Evolutionary conservation across 2,113 vertebrate species (phyloP).

Genomic region (Zosterops hypoxanthus): DNA sequence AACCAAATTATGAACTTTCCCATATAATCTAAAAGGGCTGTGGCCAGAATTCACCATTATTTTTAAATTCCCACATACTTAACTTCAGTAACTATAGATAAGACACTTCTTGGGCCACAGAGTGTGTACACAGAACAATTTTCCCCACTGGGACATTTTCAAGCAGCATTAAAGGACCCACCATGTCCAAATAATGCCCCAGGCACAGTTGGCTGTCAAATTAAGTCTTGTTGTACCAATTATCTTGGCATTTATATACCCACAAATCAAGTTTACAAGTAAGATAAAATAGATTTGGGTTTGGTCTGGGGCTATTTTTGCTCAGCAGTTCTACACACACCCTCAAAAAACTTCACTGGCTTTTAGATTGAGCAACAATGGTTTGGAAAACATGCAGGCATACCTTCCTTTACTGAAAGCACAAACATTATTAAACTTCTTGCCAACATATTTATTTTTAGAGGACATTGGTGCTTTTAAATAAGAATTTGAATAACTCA

Average conservation of each 20-base stretch:
- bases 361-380: not conserved
- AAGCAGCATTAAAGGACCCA: not conserved
- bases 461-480: not conserved
- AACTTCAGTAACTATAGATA: not conserved
- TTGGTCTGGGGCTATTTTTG: not conserved
- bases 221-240: not conserved
- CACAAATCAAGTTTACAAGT: not conserved
- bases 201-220: not conserved
- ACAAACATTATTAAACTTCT: not conserved
- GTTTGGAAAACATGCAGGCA: not conserved
- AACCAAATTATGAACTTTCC: not conserved
- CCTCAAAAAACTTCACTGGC: not conserved
- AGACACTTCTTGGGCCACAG: not conserved
- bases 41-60: not conserved
- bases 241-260: not conserved
- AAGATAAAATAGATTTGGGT: not conserved
- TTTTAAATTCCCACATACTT: not conserved
- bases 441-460: not conserved
- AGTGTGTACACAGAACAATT: not conserved
- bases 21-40: not conserved
- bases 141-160: not conserved
- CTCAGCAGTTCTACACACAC: not conserved
- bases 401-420: not conserved
- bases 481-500: not conserved
- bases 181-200: not conserved